A percentile compares a stretch with the other conserved stretches of the same genome.
Conservation (phyloP, 2,113 vertebrate species). For the Machaerirhynchus nigripectus region DNA sequence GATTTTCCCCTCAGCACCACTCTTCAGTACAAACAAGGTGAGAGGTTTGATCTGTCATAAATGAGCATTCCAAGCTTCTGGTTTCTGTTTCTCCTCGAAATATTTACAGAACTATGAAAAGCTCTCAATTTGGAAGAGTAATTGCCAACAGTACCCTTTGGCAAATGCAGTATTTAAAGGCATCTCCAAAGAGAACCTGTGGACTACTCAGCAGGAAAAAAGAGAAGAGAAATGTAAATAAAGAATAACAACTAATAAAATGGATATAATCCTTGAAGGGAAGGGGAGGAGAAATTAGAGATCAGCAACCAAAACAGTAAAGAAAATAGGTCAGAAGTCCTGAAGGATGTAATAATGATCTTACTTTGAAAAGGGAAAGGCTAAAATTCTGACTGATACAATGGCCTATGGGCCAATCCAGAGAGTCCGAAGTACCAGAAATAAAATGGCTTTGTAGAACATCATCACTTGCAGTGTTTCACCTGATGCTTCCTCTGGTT, state of each 20-base stretch:
- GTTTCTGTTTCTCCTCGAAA: not conserved
- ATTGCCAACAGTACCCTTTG: not conserved
- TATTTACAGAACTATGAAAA: not conserved
- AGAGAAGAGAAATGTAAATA: not conserved
- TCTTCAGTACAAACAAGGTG: not conserved
- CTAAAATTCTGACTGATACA: conserved; percentile 36
- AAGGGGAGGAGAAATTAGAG: not conserved
- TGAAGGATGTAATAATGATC: not conserved
- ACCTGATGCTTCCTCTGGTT: not conserved
- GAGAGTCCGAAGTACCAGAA: not conserved
- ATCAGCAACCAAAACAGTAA: not conserved
- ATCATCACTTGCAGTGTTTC: not conserved
- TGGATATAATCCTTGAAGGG: not conserved
- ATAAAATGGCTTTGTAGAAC: not conserved
- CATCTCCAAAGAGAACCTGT: not conserved
- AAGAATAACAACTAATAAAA: not conserved
- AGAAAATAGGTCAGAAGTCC: conserved; percentile 17
- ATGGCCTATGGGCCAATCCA: not conserved
- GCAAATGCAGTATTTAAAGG: not conserved
- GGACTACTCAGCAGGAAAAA: not conserved
- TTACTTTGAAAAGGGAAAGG: conserved; percentile 25
- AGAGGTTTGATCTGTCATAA: not conserved
- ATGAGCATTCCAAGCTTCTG: not conserved
- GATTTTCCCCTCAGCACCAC: not conserved
- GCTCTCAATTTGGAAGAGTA: not conserved